Percentiles rank a stretch among this genome's conserved stretches.
Conservation (phyloP, 2,797 vertebrate genomes). For the Odontamblyopus lacepedii region DNA sequence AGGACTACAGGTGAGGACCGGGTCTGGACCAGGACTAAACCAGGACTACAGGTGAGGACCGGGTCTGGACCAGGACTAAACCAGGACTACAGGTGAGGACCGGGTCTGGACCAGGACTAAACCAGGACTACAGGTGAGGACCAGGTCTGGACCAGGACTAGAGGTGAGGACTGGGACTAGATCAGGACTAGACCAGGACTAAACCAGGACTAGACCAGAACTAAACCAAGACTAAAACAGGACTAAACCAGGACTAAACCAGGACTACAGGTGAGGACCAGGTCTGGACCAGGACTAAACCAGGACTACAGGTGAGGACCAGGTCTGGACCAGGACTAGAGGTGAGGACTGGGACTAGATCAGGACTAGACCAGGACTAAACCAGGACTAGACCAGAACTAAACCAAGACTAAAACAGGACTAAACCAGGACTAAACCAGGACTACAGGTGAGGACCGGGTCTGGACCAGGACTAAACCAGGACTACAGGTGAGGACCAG, state of each 20-base stretch:
- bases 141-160: neutral
- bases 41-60: neutral
- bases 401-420: neutral
- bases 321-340: neutral
- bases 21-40: too few species aligned
- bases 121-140: neutral
- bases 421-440: neutral
- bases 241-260: neutral
- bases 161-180: too few species aligned
- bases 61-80: neutral
- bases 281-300: conserved; percentile 15
- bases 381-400: too few species aligned
- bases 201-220: too few species aligned
- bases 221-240: neutral
- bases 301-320: neutral
- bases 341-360: too few species aligned
- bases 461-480: conserved; percentile 13
- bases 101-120: too few species aligned
- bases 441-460: too few species aligned
- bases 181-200: too few species aligned
- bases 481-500: neutral
- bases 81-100: too few species aligned
- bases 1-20: too few species aligned
- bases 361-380: too few species aligned
- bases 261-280: too few species aligned